These are phyloP conservation scores for Epistrophe eligans DNA, from an alignment of 2,888 invertebrate genomes.

Conservation along the genomic window DNA sequence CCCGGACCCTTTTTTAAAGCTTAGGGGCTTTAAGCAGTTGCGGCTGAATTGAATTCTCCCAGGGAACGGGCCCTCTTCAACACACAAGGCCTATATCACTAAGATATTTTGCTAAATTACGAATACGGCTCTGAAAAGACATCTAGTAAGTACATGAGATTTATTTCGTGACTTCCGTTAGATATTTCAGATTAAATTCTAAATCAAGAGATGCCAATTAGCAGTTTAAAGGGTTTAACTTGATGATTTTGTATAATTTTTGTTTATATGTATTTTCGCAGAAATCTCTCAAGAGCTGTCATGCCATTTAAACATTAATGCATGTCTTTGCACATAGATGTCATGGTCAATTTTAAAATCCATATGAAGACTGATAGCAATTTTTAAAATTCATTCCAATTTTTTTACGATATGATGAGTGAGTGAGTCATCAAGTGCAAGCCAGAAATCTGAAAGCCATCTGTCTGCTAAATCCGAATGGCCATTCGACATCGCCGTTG, in stretches of 20 bases:
- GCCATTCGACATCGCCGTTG: constrained; percentile 14
- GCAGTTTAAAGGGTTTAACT: background rate
- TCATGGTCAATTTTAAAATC: constrained; percentile 9
- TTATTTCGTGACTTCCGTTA: constrained; percentile 64
- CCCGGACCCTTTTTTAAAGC: too few relatives aligned
- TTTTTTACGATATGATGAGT: constrained; percentile 32
- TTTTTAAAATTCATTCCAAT: constrained; percentile 32
- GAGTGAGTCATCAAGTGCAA: constrained; percentile 60
- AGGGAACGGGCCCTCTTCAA: background rate
- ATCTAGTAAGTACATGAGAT: constrained; percentile 20
- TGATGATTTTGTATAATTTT: background rate
- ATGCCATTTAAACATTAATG: background rate
- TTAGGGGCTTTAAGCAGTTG: too few relatives aligned
- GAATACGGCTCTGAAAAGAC: background rate
- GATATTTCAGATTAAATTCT: constrained; percentile 51
- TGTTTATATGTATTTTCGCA: background rate
- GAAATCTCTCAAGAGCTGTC: background rate
- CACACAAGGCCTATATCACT: background rate
- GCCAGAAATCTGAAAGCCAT: constrained; percentile 54
- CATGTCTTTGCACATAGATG: background rate
- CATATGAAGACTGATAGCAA: background rate
- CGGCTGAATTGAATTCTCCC: too few relatives aligned
- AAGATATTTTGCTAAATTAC: background rate
- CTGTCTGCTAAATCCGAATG: constrained; percentile 48
- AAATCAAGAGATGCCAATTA: constrained; percentile 35